A percentile compares a stretch with the other conserved stretches of the same genome.
phyloP scores from a whole-genome alignment of 1,140 invertebrate genomes.

The Halictus rubicundus region DNA sequence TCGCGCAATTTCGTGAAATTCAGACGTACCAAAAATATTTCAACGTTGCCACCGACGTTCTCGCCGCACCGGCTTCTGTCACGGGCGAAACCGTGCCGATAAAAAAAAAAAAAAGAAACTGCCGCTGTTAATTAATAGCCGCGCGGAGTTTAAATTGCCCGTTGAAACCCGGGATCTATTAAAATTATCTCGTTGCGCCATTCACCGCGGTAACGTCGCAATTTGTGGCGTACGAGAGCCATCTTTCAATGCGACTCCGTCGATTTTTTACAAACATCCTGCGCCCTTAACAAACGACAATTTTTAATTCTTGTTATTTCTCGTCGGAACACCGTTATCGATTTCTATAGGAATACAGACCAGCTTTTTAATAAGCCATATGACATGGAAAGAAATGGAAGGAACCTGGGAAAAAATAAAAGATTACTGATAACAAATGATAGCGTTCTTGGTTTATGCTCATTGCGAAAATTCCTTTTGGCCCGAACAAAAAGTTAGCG shows the following conservation, averaged over 20 bases:
- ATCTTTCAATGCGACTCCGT: constrained; percentile 4
- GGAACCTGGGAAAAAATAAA: too few relatives aligned
- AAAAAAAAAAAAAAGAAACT: background rate
- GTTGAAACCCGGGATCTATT: constrained; percentile 4
- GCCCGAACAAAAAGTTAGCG: too few relatives aligned
- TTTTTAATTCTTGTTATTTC: too few relatives aligned
- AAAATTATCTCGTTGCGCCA: constrained; percentile 18
- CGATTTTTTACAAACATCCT: background rate
- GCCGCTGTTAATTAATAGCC: constrained; percentile 30
- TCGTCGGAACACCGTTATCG: too few relatives aligned
- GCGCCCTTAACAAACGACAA: background rate
- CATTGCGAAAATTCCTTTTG: too few relatives aligned
- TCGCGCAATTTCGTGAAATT: background rate
- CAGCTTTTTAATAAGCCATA: too few relatives aligned
- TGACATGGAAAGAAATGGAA: too few relatives aligned
- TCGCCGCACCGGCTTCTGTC: background rate
- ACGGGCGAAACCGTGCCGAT: background rate
- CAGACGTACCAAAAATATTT: background rate
- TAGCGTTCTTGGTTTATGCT: too few relatives aligned
- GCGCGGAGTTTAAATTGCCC: constrained; percentile 7
- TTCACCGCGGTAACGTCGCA: constrained; percentile 19
- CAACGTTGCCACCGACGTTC: background rate
- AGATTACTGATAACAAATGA: too few relatives aligned
- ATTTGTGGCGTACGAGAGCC: constrained; percentile 1
- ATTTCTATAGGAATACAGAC: too few relatives aligned